These are phyloP conservation scores for Heliconius erato DNA, from an alignment of 2,888 invertebrate species.

Conservation along the genomic window DNA sequence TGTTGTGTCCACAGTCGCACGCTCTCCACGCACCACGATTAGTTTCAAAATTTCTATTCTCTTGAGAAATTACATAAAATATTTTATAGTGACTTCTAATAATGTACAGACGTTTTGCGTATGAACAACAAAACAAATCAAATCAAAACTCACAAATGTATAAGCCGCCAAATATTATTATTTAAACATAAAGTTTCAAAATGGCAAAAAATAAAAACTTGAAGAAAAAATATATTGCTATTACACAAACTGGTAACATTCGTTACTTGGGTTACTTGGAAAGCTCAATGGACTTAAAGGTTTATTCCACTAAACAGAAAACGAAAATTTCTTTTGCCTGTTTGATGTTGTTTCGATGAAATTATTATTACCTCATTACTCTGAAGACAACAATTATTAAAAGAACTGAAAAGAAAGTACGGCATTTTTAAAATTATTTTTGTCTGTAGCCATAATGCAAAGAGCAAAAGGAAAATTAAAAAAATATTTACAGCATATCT, in stretches of 20 bases:
- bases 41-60: too few species aligned
- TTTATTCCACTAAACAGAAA: conserved; percentile 6
- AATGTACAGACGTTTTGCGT: too few species aligned
- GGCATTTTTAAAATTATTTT: background rate
- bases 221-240: background rate
- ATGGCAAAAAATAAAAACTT: too few species aligned
- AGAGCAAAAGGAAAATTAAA: background rate
- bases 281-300: background rate
- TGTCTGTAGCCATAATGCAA: background rate
- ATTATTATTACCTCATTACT: too few species aligned
- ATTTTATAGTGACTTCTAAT: too few species aligned
- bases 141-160: too few species aligned
- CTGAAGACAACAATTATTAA: background rate
- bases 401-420: background rate
- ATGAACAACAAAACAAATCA: too few species aligned
- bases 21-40: background rate
- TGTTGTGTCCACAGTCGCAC: background rate
- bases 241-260: background rate
- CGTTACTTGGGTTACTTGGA: background rate
- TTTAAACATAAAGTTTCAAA: too few species aligned
- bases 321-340: background rate
- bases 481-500: background rate
- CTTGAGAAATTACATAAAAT: too few species aligned
- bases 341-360: too few species aligned
- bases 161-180: too few species aligned